These are phyloP conservation scores for Gymnoscelis rufifasciata DNA, from an alignment of 2,888 invertebrate genomes.

Conservation along the genomic window DNA sequence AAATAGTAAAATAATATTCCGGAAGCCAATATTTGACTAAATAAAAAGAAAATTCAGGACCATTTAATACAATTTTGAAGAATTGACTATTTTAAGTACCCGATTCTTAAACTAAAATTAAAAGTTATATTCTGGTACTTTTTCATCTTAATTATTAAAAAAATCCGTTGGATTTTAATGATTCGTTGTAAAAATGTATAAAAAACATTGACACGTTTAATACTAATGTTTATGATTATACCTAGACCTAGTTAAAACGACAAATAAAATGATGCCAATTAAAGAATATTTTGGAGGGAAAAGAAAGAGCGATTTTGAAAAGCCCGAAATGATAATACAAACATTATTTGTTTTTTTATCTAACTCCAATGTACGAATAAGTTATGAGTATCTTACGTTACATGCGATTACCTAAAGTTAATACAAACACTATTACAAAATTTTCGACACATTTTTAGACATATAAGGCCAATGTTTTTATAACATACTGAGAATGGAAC, in stretches of 20 bases:
- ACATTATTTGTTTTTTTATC: conserved; percentile 16
- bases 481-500: no score
- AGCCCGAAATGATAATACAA: background rate
- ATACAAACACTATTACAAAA: conserved; percentile 15
- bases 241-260: background rate
- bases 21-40: conserved; percentile 41
- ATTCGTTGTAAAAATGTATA: conserved; percentile 71
- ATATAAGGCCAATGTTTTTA: no score
- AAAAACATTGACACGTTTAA: conserved; percentile 59
- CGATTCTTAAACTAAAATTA: conserved; percentile 15
- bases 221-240: background rate
- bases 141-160: conserved; percentile 14
- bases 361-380: conserved; percentile 9
- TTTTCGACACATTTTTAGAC: background rate
- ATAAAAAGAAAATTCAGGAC: conserved; percentile 10
- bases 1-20: conserved; percentile 20
- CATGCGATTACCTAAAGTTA: conserved; percentile 7
- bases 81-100: conserved; percentile 36
- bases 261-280: background rate
- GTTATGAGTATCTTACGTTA: background rate
- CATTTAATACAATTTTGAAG: conserved; percentile 19
- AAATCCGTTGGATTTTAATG: conserved; percentile 14
- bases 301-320: background rate
- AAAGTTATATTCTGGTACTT: conserved; percentile 23
- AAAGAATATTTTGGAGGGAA: no score